Conservation (phyloP, 1,140 invertebrate species). For the Scaptodrosophila lebanonensis region DNA sequence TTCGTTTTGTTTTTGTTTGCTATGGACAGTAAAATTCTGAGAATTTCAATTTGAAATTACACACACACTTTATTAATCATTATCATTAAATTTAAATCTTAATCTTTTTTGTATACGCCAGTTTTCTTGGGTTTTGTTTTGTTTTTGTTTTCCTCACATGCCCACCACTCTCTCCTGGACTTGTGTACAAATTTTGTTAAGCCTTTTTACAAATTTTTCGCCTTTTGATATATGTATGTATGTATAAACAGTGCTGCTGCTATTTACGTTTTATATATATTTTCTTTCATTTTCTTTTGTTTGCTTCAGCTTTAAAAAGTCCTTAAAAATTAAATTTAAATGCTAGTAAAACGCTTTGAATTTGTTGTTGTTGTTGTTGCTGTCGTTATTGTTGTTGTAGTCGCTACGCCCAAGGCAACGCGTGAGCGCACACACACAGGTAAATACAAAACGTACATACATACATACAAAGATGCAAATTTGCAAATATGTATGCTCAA, state of each 20-base stretch:
- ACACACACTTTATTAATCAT: too few species aligned
- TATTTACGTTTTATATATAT: background rate
- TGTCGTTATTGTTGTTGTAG: too few species aligned
- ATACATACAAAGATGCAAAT: background rate
- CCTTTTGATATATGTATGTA: too few species aligned
- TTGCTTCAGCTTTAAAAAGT: slow-evolving; percentile 40
- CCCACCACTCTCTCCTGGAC: too few species aligned
- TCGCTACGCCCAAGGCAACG: background rate
- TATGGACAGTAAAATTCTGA: background rate
- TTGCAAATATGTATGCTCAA: slow-evolving; percentile 47
- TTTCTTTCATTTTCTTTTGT: slow-evolving; percentile 32
- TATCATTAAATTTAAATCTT: too few species aligned
- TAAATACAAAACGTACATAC: background rate
- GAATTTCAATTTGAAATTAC: background rate
- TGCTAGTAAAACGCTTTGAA: slow-evolving; percentile 51
- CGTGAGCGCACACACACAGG: background rate
- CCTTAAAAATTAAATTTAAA: slow-evolving; percentile 53
- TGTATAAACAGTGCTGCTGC: slow-evolving; percentile 31
- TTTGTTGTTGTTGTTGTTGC: slow-evolving; percentile 47
- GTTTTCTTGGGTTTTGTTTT: too few species aligned
- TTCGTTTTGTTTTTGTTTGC: too few species aligned
- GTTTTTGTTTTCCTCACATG: too few species aligned
- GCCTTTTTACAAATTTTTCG: too few species aligned
- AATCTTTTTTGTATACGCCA: too few species aligned
- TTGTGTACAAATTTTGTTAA: too few species aligned